phyloP scores from a whole-genome alignment of 2,888 invertebrate genomes.

The Acrobasis suavella region DNA sequence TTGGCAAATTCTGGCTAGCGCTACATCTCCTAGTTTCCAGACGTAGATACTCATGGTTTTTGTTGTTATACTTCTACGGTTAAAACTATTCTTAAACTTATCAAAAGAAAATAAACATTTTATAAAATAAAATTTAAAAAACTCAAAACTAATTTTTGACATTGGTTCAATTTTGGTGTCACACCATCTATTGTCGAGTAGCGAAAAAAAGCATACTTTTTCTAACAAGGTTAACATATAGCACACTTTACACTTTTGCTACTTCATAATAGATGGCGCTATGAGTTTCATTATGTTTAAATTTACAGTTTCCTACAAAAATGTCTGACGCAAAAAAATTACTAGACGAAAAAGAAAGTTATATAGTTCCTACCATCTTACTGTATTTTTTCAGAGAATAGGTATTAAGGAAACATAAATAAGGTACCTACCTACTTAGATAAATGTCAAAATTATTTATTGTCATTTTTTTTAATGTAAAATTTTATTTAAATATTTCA shows the following conservation, averaged over 20 bases:
- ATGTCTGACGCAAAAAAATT: neutral
- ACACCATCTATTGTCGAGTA: constrained; percentile 47
- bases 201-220: constrained; percentile 22
- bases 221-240: neutral
- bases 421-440: too few species aligned
- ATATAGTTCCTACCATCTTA: too few species aligned
- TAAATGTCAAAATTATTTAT: too few species aligned
- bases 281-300: neutral
- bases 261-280: constrained; percentile 13
- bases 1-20: constrained; percentile 64
- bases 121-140: neutral
- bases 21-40: constrained; percentile 72
- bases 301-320: neutral
- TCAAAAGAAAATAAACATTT: constrained; percentile 2
- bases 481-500: too few species aligned
- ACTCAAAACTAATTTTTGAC: neutral
- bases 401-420: too few species aligned
- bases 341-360: too few species aligned
- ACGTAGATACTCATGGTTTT: constrained; percentile 55
- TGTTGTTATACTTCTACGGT: neutral
- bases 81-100: neutral
- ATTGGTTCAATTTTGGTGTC: neutral
- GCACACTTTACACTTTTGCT: neutral
- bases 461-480: too few species aligned
- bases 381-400: too few species aligned